phyloP scores from a whole-genome alignment of 2,888 invertebrate species.

The Chalcis sispes region DNA sequence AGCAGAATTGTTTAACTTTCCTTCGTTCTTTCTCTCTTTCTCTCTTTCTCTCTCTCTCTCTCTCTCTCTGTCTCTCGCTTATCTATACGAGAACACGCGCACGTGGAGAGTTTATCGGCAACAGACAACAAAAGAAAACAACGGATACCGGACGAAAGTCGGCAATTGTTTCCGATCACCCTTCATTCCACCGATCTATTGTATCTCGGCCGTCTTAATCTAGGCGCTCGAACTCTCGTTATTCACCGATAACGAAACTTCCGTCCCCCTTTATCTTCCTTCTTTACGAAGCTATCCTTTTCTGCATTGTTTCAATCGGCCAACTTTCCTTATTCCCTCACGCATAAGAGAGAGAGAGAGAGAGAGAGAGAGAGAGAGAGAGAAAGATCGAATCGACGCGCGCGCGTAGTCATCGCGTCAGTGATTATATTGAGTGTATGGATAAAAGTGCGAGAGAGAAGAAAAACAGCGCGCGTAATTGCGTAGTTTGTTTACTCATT shows the following conservation, averaged over 20 bases:
- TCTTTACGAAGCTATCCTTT: neutral
- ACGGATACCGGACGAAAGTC: neutral
- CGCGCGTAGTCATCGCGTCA: neutral
- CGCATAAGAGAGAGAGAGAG: no score
- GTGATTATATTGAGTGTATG: no score
- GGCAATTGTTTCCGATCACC: constrained; percentile 30
- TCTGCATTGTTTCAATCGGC: neutral
- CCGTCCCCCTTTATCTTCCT: no score
- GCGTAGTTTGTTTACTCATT: no score
- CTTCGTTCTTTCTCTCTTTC: no score
- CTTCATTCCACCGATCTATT: neutral
- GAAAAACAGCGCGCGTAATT: no score
- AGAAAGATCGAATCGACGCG: constrained; percentile 4
- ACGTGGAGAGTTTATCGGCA: neutral
- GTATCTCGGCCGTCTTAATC: constrained; percentile 24
- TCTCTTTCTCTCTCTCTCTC: no score
- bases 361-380: no score
- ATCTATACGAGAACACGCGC: no score
- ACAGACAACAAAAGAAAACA: constrained; percentile 18
- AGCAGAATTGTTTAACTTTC: no score
- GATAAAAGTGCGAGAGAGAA: no score
- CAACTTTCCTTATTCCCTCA: constrained; percentile 10
- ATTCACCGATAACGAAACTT: constrained; percentile 3
- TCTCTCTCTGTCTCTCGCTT: no score
- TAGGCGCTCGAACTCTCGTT: neutral